Conservation (phyloP, 2,113 vertebrate species). For the Patagioenas fasciata region DNA sequence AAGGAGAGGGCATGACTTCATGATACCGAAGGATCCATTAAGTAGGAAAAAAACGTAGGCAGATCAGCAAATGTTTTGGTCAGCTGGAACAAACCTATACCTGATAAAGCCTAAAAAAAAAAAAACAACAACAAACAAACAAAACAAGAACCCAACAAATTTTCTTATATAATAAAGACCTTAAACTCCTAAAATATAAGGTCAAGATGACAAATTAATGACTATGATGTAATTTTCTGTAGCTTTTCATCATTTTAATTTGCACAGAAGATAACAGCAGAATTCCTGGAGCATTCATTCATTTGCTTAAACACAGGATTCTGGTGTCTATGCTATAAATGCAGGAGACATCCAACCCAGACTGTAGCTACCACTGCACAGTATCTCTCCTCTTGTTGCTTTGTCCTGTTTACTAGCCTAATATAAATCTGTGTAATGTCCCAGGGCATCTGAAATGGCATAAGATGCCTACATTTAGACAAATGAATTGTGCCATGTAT, state of each 20-base stretch:
- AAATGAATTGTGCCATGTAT: neutral
- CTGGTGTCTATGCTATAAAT: neutral
- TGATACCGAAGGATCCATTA: neutral
- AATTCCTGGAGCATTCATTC: neutral
- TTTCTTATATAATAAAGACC: neutral
- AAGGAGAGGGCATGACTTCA: neutral
- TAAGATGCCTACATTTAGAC: neutral
- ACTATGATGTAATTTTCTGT: neutral
- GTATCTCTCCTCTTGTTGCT: neutral
- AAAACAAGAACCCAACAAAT: too few species aligned
- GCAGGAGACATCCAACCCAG: neutral
- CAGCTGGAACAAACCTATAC: neutral
- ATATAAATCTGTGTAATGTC: neutral
- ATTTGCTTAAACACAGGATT: neutral
- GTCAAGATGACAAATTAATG: neutral
- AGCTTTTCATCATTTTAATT: neutral
- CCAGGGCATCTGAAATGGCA: neutral
- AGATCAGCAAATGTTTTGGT: neutral
- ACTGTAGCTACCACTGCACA: neutral
- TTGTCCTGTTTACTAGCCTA: neutral
- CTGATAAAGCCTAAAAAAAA: neutral
- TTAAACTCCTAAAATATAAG: neutral
- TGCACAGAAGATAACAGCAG: neutral
- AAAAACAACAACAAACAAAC: too few species aligned
- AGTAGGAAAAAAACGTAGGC: neutral